A percentile compares a stretch with the other conserved stretches of the same genome.
Conservation (phyloP, 2,113 vertebrate species). For the Podiceps cristatus region DNA sequence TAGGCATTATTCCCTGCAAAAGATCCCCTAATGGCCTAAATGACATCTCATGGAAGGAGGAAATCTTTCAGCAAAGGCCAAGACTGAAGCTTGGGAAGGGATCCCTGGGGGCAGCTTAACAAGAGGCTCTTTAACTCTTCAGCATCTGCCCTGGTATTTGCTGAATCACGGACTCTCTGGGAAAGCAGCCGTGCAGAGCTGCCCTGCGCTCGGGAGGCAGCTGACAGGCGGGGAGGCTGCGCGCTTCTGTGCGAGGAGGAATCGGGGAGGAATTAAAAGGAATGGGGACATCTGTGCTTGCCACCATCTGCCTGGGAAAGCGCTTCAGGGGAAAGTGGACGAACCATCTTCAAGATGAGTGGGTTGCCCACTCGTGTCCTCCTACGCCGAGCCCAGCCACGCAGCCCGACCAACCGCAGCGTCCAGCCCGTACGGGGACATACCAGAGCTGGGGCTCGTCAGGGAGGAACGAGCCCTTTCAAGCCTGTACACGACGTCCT, state of each 20-base stretch:
- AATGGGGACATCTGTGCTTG: background rate
- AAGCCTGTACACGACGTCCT: background rate
- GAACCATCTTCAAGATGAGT: fast-evolving
- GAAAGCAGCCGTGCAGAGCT: fast-evolving
- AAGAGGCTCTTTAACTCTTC: conserved; percentile 23
- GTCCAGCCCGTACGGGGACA: background rate
- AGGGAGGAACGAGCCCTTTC: background rate
- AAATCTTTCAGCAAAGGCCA: conserved; percentile 49
- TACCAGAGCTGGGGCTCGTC: background rate
- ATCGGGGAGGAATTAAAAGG: background rate
- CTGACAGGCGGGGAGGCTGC: background rate
- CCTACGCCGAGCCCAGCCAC: background rate
- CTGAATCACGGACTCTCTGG: background rate
- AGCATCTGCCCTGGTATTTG: background rate
- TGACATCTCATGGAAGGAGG: background rate
- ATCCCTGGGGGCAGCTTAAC: background rate
- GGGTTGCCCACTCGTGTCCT: background rate
- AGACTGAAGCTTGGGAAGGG: background rate
- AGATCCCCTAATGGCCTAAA: conserved; percentile 49
- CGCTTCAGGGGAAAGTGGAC: fast-evolving
- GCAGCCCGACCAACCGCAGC: fast-evolving
- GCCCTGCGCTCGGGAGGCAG: fast-evolving
- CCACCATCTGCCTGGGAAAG: background rate
- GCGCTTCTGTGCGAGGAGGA: fast-evolving
- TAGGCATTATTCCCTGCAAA: background rate